phyloP scores from a whole-genome alignment of 2,888 invertebrate species.

The Idaea biselata region DNA sequence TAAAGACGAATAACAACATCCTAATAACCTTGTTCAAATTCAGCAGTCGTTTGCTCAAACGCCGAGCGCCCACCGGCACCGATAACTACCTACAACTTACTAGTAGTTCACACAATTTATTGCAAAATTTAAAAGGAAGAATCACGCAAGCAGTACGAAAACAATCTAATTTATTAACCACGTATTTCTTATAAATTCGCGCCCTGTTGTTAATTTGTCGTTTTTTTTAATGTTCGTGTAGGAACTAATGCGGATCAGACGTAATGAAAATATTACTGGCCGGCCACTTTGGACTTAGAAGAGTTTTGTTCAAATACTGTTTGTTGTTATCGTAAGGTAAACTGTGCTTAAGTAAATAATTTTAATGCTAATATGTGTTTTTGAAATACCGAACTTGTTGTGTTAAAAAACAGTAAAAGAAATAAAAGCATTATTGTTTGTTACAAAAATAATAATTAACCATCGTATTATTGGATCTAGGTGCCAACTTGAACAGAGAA shows the following conservation, averaged over 20 bases:
- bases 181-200: neutral
- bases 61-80: neutral
- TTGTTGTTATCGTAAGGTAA: neutral
- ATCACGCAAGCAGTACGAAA: neutral
- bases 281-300: neutral
- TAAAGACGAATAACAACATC: slow-evolving; percentile 38
- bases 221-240: neutral
- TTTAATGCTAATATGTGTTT: too few relatives aligned
- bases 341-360: too few relatives aligned
- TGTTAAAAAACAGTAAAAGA: too few relatives aligned
- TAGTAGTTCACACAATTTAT: neutral
- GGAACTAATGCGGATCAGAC: neutral
- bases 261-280: neutral
- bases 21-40: neutral
- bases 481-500: too few relatives aligned
- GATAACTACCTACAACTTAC: neutral
- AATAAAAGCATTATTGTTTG: too few relatives aligned
- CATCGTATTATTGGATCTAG: too few relatives aligned
- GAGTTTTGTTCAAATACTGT: neutral
- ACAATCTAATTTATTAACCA: neutral
- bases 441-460: too few relatives aligned
- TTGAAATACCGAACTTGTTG: too few relatives aligned
- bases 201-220: neutral
- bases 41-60: neutral
- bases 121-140: neutral